Evolutionary conservation across 2,888 invertebrate species (phyloP).

Genomic region (Octodonta nipae): DNA sequence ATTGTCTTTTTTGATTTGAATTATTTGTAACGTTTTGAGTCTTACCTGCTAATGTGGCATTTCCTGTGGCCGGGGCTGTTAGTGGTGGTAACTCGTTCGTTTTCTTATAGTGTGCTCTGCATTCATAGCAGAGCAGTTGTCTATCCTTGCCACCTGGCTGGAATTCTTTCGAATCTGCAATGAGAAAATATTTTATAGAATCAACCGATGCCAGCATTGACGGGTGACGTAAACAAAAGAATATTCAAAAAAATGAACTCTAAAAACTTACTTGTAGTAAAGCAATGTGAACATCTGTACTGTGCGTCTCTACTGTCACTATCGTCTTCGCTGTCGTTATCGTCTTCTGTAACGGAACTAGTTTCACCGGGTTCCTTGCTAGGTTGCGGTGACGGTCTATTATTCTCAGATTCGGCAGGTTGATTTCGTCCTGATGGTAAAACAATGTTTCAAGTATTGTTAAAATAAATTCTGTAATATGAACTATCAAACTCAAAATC

Average conservation of each 20-base stretch:
- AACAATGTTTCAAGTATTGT: not conserved
- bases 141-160: conserved; percentile 61
- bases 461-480: too few species aligned
- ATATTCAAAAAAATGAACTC: conserved; percentile 3
- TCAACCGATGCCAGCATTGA: not conserved
- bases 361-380: conserved; percentile 55
- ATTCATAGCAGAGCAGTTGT: conserved; percentile 57
- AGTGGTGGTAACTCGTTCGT: conserved; percentile 58
- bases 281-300: conserved; percentile 61
- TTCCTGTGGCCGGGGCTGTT: too few species aligned
- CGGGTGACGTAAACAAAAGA: not conserved
- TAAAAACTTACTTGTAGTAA: conserved; percentile 47
- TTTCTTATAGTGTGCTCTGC: conserved; percentile 61
- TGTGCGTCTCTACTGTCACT: conserved; percentile 83
- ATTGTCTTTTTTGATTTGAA: too few species aligned
- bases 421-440: conserved; percentile 15
- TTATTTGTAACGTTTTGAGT: too few species aligned
- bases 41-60: conserved; percentile 20
- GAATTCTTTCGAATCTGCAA: conserved; percentile 54
- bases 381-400: conserved; percentile 51
- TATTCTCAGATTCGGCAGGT: conserved; percentile 31
- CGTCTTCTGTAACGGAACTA: conserved; percentile 68
- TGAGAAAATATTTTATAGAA: conserved; percentile 2
- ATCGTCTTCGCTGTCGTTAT: conserved; percentile 81
- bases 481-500: too few species aligned